Evolutionary conservation across 2,797 vertebrate species (phyloP), one percentile per base, ranked within the genome.

Genomic region (Lepus oiostolus): DNA sequence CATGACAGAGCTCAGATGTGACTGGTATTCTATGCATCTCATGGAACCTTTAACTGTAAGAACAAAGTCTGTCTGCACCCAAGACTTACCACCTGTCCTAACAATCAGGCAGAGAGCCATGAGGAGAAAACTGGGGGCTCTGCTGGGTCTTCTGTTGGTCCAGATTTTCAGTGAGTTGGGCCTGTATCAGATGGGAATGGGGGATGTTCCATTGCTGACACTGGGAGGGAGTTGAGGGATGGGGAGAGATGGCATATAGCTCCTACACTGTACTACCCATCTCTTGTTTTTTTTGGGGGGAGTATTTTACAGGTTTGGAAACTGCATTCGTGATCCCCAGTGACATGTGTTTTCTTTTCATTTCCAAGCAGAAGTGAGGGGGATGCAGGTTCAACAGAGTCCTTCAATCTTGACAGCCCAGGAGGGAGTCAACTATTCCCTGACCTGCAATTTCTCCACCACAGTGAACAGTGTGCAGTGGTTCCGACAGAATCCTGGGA

Each of bases 291-390:
- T 52, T 74, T 32, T n/a, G 28, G 47, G 7, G 11, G 32, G 7
- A 16, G 14, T 52, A 24, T 26, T 22, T 54, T 32, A 1, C 16
- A 38, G 30, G 58, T 65, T 81, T 67, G 14, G 7, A 81, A 47
- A 54, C 2, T 38, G 13, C 9, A 26, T 17, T 50, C 22, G 5
- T 32, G 60, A n/a, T 68, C 68, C 79, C 1, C 30, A 30, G 71
- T 76, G 38, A n/a, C 1, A 54, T 38, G 22, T 16, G 1, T 62
- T 42, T 81, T 4, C 32, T 35, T 77, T 77, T 85, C 13, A 71
- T 91, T 63, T 83, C 87, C 81, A 65, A 28, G 24, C 93, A 97
- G 96, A 62, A 89, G 92, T 81, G 62, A 92, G 10, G 22, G 92
- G 81, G 12, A 2, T 93, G 65, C 63, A 75, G 28, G 93, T 96